Evolutionary conservation across 2,113 vertebrate species (phyloP).

Genomic region (Amphilophus citrinellus): DNA sequence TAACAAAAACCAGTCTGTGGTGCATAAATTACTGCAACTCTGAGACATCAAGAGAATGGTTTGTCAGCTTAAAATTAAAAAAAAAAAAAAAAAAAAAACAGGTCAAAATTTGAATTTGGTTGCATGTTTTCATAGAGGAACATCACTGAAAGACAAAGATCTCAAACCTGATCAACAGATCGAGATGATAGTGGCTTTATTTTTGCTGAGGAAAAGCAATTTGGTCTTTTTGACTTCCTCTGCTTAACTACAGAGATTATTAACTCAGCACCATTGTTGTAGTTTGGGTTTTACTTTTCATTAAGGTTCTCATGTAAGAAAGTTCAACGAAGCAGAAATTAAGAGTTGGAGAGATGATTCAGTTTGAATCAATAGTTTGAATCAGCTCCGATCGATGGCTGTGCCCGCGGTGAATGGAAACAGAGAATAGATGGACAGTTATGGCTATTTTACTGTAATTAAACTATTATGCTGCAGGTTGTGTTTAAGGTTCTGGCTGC

Average conservation of each 20-base stretch:
- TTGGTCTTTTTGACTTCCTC: not conserved
- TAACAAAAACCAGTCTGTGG: conserved; percentile 80
- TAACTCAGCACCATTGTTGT: not conserved
- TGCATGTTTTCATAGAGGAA: not conserved
- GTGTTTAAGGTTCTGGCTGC: not conserved
- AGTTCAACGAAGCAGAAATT: not conserved
- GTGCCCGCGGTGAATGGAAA: not conserved
- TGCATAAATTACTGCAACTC: conserved; percentile 86
- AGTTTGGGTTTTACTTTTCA: not conserved
- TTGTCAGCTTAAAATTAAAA: not conserved
- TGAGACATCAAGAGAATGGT: conserved; percentile 60
- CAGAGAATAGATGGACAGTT: not conserved
- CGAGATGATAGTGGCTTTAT: not conserved
- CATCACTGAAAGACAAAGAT: not conserved
- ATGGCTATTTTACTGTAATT: not conserved
- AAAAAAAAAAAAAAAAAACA: conserved; percentile 17
- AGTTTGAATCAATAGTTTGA: not conserved
- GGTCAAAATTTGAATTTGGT: conserved; percentile 9
- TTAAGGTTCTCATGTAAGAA: not conserved
- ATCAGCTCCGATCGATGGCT: not conserved
- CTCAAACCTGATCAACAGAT: not conserved
- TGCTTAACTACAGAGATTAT: not conserved
- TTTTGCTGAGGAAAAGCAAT: not conserved
- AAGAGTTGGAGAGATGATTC: not conserved
- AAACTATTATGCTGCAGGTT: too few relatives aligned